Conservation (phyloP, 2,113 vertebrate species). For the Sylvia atricapilla region DNA sequence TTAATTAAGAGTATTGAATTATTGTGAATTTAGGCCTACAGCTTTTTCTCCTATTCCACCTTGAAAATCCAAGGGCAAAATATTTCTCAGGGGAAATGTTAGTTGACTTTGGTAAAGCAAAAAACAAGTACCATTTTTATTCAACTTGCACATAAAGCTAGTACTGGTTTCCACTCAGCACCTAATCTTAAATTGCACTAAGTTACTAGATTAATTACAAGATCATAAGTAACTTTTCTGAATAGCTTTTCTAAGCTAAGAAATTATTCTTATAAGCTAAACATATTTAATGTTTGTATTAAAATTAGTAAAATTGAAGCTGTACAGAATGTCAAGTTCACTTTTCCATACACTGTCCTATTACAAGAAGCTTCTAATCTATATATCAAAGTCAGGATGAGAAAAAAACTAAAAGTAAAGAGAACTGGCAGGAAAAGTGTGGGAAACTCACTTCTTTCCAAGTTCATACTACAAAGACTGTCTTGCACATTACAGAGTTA, state of each 20-base stretch:
- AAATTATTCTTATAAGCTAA: background rate
- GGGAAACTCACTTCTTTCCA: background rate
- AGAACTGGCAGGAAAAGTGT: background rate
- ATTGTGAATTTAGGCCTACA: background rate
- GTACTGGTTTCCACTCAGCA: background rate
- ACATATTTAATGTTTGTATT: background rate
- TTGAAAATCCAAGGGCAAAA: background rate
- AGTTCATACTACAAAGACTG: background rate
- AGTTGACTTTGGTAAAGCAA: background rate
- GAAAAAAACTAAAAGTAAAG: background rate
- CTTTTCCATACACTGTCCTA: background rate
- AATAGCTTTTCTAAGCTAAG: background rate
- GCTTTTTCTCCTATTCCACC: background rate
- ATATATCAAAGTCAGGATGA: background rate
- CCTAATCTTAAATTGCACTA: background rate
- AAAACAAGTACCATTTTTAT: background rate
- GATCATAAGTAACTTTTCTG: background rate
- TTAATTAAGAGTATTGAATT: conserved; percentile 44
- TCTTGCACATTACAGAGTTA: background rate
- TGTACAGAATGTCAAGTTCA: background rate
- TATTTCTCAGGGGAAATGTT: background rate
- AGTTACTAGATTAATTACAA: background rate
- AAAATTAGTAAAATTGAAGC: background rate
- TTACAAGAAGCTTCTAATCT: background rate
- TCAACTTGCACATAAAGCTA: background rate